A percentile compares a stretch with the other conserved stretches of the same genome.
These are phyloP conservation scores for Xestia c-nigrum DNA, from an alignment of 2,888 invertebrate species.

Conservation along the genomic window DNA sequence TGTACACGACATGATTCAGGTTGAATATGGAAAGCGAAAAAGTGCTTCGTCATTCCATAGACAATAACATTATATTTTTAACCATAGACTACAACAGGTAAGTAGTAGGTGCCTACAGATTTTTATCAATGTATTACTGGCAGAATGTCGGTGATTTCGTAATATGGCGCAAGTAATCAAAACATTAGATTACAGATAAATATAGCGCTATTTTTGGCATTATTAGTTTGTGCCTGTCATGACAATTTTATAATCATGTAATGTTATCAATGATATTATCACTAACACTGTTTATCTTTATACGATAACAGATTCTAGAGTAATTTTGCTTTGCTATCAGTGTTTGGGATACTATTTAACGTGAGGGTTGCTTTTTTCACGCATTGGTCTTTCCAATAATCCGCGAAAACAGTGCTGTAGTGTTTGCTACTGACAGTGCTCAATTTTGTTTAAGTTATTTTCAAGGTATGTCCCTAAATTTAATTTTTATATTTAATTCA, in stretches of 20 bases:
- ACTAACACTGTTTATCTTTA: conserved; percentile 13
- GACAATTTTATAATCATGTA: not conserved
- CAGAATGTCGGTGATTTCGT: conserved; percentile 1
- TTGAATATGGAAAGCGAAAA: no score
- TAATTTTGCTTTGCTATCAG: conserved; percentile 20
- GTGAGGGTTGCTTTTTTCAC: conserved; percentile 10
- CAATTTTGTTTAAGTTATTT: conserved; percentile 6
- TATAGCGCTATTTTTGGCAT: not conserved
- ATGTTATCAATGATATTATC: conserved; percentile 13
- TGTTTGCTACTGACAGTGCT: not conserved
- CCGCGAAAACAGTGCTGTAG: not conserved
- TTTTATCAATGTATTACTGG: not conserved
- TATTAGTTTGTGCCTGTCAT: conserved; percentile 34
- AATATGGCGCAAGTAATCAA: conserved; percentile 17
- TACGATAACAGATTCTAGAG: not conserved
- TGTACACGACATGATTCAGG: no score
- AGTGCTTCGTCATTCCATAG: no score
- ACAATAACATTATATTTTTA: no score
- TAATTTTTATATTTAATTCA: not conserved
- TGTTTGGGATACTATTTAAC: conserved; percentile 20
- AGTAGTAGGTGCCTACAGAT: not conserved
- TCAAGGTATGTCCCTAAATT: conserved; percentile 6
- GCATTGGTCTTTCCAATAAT: conserved; percentile 5
- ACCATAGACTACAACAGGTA: no score
- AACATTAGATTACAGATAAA: conserved; percentile 17